These are phyloP conservation scores for Erpobdella octoculata DNA, from an alignment of 2,888 invertebrate species.

Conservation along the genomic window DNA sequence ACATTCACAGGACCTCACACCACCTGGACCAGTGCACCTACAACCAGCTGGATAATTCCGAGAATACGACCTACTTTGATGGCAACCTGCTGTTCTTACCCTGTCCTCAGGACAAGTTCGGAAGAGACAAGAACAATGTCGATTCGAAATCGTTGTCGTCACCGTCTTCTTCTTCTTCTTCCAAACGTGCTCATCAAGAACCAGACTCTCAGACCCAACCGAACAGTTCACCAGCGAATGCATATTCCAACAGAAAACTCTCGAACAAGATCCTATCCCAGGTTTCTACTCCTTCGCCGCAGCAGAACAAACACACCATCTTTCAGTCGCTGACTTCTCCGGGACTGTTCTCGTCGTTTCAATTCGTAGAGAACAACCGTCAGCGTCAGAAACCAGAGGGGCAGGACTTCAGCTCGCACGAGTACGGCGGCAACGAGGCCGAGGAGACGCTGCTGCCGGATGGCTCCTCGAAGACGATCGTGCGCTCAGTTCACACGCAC, in stretches of 20 bases:
- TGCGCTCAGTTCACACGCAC: neutral
- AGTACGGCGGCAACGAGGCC: neutral
- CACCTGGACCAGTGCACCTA: slow-evolving; percentile 47
- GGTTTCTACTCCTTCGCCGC: neutral
- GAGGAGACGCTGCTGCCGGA: neutral
- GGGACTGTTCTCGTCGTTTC: slow-evolving; percentile 1
- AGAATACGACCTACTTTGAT: neutral
- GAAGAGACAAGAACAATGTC: neutral
- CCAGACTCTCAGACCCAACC: too few species aligned
- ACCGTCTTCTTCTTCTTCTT: neutral
- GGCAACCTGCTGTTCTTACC: neutral
- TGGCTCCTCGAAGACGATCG: neutral
- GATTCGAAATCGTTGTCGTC: neutral
- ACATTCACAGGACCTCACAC: slow-evolving; percentile 71
- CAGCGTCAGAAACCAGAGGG: neutral
- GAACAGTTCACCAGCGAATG: neutral
- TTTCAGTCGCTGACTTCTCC: neutral
- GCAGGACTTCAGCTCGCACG: neutral
- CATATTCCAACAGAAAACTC: neutral
- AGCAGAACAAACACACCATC: neutral
- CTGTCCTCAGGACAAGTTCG: neutral
- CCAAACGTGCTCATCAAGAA: slow-evolving; percentile 1
- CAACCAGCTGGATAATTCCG: slow-evolving; percentile 2
- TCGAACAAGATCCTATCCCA: neutral
- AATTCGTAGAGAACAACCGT: slow-evolving; percentile 10